Base-by-base conservation (phyloP, 2,113 vertebrate genomes). In the Tringa solitaria region DNA sequence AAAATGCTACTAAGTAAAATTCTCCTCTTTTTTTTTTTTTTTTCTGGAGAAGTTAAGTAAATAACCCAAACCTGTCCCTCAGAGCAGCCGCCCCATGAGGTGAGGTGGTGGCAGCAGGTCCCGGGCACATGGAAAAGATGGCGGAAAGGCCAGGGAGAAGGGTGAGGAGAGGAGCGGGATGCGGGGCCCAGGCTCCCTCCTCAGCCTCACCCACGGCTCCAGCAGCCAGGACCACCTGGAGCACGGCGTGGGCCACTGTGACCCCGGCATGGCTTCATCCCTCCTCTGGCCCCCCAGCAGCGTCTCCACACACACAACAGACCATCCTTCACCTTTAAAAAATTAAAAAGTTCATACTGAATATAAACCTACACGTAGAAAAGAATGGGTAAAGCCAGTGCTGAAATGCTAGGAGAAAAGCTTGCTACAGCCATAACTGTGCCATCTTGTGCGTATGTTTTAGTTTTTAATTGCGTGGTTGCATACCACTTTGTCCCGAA, bases 221-320 rank as follows among this genome's bases (percentile, higher is more conserved):
- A 10, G 20, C 14, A 30, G 68, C 43, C 30, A 10, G 61, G 60
- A 26, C 39, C 27, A 10, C 18, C 6, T 1, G 0, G 7, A 17
- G 15, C 39, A 14, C 21, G 2, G 9, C 0, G 1, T 15, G 19
- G 13, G 43, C 20, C 33, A 8, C 23, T 2, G 14, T 0, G 7
- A 23, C 10, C 33, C 8, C 1, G 0, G 6, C 10, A 2, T 2
- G 2, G 15, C 54, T 72, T 43, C 14, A 12, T 11, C 23, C 7
- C 19, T 76, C 33, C 21, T 54, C 39, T 24, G 32, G 35, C 20
- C 28, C 4, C 27, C 18, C 45, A 46, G 13, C 48, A 46, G 23
- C 8, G 3, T 24, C 30, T 20, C 23, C 0, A 0, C 6, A 15
- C 2, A 1, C 3, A 1, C 2, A 5, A 7, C 0, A 5, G 33